A percentile compares a stretch with the other conserved stretches of the same genome.
phyloP scores from a whole-genome alignment of 2,113 vertebrate species.

The Phylloscopus trochiloides region DNA sequence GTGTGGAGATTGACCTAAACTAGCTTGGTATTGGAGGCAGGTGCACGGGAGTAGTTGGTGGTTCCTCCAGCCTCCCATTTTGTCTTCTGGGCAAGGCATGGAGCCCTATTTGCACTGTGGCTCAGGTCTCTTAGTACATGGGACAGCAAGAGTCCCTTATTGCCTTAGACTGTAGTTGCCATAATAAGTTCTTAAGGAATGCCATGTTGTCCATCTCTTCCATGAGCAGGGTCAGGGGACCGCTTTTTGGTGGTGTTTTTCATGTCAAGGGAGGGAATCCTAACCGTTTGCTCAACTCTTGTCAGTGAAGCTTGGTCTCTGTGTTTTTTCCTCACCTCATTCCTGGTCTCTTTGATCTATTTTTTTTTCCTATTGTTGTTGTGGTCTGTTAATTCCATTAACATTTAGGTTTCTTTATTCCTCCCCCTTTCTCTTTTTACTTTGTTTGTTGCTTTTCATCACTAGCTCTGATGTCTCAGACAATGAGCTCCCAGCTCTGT shows the following conservation, averaged over 20 bases:
- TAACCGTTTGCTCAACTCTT: background rate
- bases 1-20: background rate
- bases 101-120: background rate
- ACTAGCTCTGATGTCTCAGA: background rate
- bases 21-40: background rate
- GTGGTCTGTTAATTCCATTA: background rate
- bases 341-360: background rate
- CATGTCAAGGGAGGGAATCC: background rate
- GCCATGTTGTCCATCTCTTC: background rate
- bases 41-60: background rate
- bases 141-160: too few species aligned
- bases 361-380: background rate
- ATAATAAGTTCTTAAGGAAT: background rate
- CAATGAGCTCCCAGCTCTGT: slow-evolving; percentile 11
- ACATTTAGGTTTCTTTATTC: background rate
- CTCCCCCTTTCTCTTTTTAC: background rate
- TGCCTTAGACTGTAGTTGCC: background rate
- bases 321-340: background rate
- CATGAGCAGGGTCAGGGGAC: background rate
- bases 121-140: background rate
- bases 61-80: background rate
- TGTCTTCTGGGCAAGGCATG: background rate
- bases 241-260: background rate
- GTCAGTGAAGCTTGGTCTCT: background rate
- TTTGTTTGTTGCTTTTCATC: slow-evolving; percentile 14